Percentiles rank a stretch among this genome's conserved stretches.
Evolutionary conservation across 2,888 invertebrate genomes (phyloP).

Genomic region (Eulithis testata): DNA sequence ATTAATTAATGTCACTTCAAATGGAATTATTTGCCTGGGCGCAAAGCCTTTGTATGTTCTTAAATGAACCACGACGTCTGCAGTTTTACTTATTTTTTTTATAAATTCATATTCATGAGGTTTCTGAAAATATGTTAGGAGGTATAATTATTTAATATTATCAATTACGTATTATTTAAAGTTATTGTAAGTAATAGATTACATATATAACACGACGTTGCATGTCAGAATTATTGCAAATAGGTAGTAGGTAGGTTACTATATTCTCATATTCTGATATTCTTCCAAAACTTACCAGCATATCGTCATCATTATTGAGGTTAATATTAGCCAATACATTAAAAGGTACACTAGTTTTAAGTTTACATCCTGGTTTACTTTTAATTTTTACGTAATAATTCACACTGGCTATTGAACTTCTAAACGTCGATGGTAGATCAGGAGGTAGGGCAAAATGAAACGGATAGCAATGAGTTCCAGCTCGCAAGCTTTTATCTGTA

Average conservation of each 20-base stretch:
- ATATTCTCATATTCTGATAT: too few relatives aligned
- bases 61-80: conserved; percentile 54
- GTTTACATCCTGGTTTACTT: conserved; percentile 57
- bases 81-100: conserved; percentile 59
- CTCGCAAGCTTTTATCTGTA: conserved; percentile 58
- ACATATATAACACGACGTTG: too few relatives aligned
- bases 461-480: conserved; percentile 63
- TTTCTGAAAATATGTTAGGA: conserved; percentile 49
- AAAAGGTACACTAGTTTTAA: conserved; percentile 56
- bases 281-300: conserved; percentile 30
- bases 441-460: conserved; percentile 70
- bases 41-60: conserved; percentile 68
- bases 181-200: too few relatives aligned
- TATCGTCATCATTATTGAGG: conserved; percentile 43
- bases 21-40: conserved; percentile 62
- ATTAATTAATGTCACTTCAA: conserved; percentile 64
- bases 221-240: too few relatives aligned
- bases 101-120: conserved; percentile 57
- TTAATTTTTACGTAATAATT: conserved; percentile 64
- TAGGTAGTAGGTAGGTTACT: too few relatives aligned
- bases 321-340: conserved; percentile 63
- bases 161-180: too few relatives aligned
- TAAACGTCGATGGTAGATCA: conserved; percentile 69
- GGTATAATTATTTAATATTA: too few relatives aligned
- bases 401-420: conserved; percentile 67